Evolutionary conservation across 1,140 invertebrate genomes (phyloP), one percentile per base, ranked within the genome.

Genomic region (Sitobion miscanthi): DNA sequence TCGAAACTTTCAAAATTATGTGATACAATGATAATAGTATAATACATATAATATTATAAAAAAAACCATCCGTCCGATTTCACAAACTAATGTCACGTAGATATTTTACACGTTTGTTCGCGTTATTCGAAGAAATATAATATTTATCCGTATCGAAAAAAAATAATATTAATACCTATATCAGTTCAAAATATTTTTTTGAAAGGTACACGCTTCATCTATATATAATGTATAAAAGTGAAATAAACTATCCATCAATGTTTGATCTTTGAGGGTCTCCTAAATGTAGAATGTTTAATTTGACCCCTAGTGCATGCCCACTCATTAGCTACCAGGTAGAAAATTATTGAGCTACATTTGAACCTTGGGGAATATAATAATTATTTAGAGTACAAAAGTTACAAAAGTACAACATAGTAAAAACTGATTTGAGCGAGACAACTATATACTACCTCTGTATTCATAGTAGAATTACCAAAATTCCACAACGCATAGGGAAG

Each of bases 61-160:
- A 85, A 85, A 85, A 5, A 45, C 9, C 7, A 45, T 85, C 23
- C 2, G 35, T 25, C 35, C 38, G 83, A 85, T 85, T 89, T 49
- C 49, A 89, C 87, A 89, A 45, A 88, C 23, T 85, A 85, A 85
- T 42, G 83, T 85, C 83, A 85, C 83, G 83, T 85, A 88, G 62
- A 77, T 77, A 77, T 77, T 30, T 77, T n/a, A 77, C 62, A 77
- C 62, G 62, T 77, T 77, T 77, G 62, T 77, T 77, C 62, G 62
- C 4, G 14, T n/a, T 77, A 77, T 77, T 35, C 62, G n/a, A 11
- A 77, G 30, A 77, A 77, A 77, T 77, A 77, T 77, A 14, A 77
- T 77, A 14, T 77, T 77, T 77, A 77, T 77, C 62, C 30, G 62
- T 77, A 77, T 77, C 62, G 62, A 77, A 77, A 17, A 77, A 35